Percentiles rank a stretch among this genome's conserved stretches.
Evolutionary conservation across 2,797 vertebrate genomes (phyloP).

Genomic region (Cottoperca gobio): DNA sequence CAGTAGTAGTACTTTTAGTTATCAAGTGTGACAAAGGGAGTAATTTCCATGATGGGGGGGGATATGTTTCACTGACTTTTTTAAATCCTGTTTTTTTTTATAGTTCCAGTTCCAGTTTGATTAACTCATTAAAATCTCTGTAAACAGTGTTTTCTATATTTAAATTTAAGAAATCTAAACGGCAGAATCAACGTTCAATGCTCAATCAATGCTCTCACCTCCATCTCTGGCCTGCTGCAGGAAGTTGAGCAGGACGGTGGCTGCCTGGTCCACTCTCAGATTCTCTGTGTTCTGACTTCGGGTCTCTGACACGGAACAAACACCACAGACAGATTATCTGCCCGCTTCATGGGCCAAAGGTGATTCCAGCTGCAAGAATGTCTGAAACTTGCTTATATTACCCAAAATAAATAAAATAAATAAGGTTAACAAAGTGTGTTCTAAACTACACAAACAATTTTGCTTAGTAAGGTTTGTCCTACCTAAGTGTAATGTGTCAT

Average conservation of each 20-base stretch:
- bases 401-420: no score
- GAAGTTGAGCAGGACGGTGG: slow-evolving; percentile 86
- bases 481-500: slow-evolving; percentile 89
- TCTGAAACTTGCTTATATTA: background rate
- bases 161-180: no score
- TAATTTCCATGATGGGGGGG: no score
- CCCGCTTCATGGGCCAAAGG: background rate
- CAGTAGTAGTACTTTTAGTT: no score
- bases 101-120: no score
- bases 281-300: slow-evolving; percentile 88
- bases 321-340: background rate
- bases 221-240: slow-evolving; percentile 85
- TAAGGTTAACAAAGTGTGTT: background rate
- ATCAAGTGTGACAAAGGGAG: no score
- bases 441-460: background rate
- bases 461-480: background rate
- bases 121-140: no score
- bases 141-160: no score
- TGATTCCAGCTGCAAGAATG: background rate
- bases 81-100: no score
- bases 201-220: no score
- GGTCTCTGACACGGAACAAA: slow-evolving; percentile 83
- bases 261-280: slow-evolving; percentile 87
- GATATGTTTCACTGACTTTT: no score
- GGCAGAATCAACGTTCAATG: background rate